These are phyloP conservation scores for Larimichthys crocea DNA, from an alignment of 2,113 vertebrate species.

Conservation along the genomic window DNA sequence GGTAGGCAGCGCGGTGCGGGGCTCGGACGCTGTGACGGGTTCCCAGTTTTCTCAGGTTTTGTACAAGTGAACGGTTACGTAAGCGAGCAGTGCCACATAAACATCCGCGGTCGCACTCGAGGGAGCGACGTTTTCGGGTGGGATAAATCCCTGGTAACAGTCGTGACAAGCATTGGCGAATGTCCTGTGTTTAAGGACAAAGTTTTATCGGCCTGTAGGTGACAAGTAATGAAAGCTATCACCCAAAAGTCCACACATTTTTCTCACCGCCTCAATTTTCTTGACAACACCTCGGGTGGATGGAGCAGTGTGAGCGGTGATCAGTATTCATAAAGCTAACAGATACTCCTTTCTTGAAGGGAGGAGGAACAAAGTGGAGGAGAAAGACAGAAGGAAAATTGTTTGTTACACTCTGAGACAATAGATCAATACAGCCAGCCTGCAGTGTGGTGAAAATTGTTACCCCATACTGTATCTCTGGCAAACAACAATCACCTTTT, in stretches of 20 bases:
- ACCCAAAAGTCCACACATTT: constrained; percentile 2
- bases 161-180: background rate
- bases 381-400: constrained; percentile 50
- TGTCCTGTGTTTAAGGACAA: background rate
- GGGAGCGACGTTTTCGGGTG: background rate
- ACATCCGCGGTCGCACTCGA: background rate
- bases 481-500: constrained; percentile 33
- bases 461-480: constrained; percentile 25
- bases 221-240: constrained; percentile 10
- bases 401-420: constrained; percentile 50
- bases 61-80: constrained; percentile 34
- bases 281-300: constrained; percentile 15
- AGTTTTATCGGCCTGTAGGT: background rate
- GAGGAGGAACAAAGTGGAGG: constrained; percentile 19
- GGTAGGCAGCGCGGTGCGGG: background rate
- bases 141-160: background rate
- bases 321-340: constrained; percentile 60
- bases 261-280: background rate
- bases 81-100: constrained; percentile 29
- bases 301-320: constrained; percentile 23
- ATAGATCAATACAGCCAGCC: constrained; percentile 63
- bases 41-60: constrained; percentile 39
- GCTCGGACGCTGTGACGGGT: constrained; percentile 13
- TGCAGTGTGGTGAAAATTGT: constrained; percentile 30
- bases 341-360: constrained; percentile 22